A percentile compares a stretch with the other conserved stretches of the same genome.
These are phyloP conservation scores for Cephus cinctus DNA, from an alignment of 1,140 invertebrate genomes.

Conservation along the genomic window DNA sequence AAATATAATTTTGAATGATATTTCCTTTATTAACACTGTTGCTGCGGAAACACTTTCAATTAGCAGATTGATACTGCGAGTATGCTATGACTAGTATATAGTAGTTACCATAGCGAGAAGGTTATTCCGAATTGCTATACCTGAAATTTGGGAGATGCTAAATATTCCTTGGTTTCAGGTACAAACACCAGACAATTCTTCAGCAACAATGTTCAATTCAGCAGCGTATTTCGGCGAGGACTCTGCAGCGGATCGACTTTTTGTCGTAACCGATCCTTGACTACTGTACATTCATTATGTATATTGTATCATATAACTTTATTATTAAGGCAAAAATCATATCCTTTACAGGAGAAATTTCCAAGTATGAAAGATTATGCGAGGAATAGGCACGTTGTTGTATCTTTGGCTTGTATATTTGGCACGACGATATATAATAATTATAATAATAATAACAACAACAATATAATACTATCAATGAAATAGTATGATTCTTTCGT, in stretches of 20 bases:
- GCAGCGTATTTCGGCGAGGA: conserved; percentile 52
- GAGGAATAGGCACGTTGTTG: conserved; percentile 1
- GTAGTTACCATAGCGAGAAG: too few species aligned
- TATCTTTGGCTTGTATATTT: conserved; percentile 50
- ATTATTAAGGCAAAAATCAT: conserved; percentile 28
- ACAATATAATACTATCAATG: conserved; percentile 2
- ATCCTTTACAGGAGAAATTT: conserved; percentile 24
- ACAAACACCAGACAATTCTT: not conserved
- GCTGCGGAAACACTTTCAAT: too few species aligned
- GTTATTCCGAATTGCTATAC: too few species aligned
- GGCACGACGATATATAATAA: conserved; percentile 40
- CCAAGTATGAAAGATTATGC: conserved; percentile 19
- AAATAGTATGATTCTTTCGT: conserved; percentile 1
- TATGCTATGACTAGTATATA: not conserved
- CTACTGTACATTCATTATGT: conserved; percentile 49
- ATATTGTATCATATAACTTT: conserved; percentile 50
- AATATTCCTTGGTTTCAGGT: conserved; percentile 1
- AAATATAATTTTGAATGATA: too few species aligned
- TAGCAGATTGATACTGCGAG: too few species aligned
- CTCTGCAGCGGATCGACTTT: conserved; percentile 49
- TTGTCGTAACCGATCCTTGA: conserved; percentile 54
- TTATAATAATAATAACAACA: too few species aligned
- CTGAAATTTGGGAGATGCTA: too few species aligned
- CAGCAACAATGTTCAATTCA: conserved; percentile 51
- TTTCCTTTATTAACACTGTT: too few species aligned